Base-by-base conservation (phyloP, 2,888 invertebrate genomes). In the Amphimallon solstitiale region DNA sequence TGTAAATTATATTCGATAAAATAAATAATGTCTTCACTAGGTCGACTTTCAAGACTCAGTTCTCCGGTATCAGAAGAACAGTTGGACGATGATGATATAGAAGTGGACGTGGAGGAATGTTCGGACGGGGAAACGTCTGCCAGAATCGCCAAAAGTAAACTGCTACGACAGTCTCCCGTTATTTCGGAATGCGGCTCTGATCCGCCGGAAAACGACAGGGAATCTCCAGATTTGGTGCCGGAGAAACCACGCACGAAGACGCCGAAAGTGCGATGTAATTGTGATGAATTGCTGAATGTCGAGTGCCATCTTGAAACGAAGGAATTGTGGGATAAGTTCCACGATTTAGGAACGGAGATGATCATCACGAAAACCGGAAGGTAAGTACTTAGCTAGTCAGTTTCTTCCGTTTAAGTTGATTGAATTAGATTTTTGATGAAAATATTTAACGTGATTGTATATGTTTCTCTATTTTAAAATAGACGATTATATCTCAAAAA, bases 321-420 rank as follows among this genome's bases (percentile, higher is more conserved):
- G 80, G 92, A 93, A 68, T 84, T 93, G 66, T 93, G 93, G 93
- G 90, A 91, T 81, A 92, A 92, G 81, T 93, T 93, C 83, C 87
- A 88, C 80, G 88, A 88, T 75, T 85, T 92, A 66, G 91, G 91
- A 23, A 92, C 92, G 1, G 92, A 92, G 83, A 93, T 93, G 92
- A 93, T 93, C 82, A 93, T 93, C 82, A 93, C 92, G 9, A 92
- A 93, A 82, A 91, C 91, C 67, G 92, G 92, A 80, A 87, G 92
- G 92, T 92, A 80, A 83, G 87, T 79, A 80, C 82, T 74, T n/a
- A n/a, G n/a, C n/a, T n/a, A n/a, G n/a, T n/a, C 9, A 10, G 2
- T 15, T 43, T 3, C 9, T 2, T 43, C 43, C 5, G 15, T 17
- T 43, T 43, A 9, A n/a, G 12, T 40, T n/a, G n/a, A n/a, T n/a